Conservation (phyloP, 2,797 vertebrate species). For the Furcifer pardalis region DNA sequence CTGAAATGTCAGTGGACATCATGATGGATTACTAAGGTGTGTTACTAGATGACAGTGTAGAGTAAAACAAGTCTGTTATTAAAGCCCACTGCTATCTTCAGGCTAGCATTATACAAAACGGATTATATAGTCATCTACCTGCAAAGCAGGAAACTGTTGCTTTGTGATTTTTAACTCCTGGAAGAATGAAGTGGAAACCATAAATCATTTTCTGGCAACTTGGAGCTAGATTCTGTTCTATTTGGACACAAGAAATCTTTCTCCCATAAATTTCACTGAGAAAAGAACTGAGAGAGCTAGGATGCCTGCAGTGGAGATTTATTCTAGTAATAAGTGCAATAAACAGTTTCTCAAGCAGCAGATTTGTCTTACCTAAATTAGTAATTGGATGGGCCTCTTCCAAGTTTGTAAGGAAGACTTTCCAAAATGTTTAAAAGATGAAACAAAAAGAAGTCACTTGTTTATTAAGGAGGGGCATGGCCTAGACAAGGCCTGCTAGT, state of each 20-base stretch:
- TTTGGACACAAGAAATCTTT: neutral
- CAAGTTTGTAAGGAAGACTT: constrained; percentile 7
- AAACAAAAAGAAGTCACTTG: neutral
- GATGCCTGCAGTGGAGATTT: neutral
- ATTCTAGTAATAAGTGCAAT: constrained; percentile 28
- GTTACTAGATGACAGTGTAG: neutral
- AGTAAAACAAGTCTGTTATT: constrained; percentile 31
- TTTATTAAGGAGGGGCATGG: too few relatives aligned
- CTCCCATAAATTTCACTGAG: neutral
- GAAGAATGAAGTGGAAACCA: constrained; percentile 5
- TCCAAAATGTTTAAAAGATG: neutral
- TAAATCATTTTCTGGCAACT: constrained; percentile 2
- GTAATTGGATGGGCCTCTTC: neutral
- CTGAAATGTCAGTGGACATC: neutral
- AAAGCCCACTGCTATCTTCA: constrained; percentile 16
- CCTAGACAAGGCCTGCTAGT: neutral
- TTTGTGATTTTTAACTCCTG: constrained; percentile 21
- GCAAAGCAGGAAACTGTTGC: neutral
- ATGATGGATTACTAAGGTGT: constrained; percentile 16
- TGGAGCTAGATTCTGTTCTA: neutral
- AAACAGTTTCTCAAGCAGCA: constrained; percentile 22
- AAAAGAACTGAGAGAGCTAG: neutral
- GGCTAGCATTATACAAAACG: constrained; percentile 20
- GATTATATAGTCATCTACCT: constrained; percentile 5
- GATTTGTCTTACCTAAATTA: constrained; percentile 23